Evolutionary conservation across 2,113 vertebrate genomes (phyloP).

Genomic region (Gulo gulo): DNA sequence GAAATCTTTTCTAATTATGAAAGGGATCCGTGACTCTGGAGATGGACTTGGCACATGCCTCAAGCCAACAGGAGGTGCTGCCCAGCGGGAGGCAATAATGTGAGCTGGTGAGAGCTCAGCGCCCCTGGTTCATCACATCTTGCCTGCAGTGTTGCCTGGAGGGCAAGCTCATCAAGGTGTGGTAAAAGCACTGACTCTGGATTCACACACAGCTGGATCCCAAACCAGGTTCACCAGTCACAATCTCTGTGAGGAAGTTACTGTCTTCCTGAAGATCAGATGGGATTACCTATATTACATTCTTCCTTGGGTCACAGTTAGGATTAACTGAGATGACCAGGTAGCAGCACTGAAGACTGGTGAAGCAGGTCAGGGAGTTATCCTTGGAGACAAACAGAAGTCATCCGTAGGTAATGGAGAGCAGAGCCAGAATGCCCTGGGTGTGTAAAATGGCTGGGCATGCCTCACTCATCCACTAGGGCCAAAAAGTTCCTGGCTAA

Average conservation of each 20-base stretch:
- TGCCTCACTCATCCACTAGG: not conserved
- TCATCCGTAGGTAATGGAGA: not conserved
- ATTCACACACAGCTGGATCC: not conserved
- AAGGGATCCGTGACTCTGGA: conserved; percentile 38
- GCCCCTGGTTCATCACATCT: rapidly evolving
- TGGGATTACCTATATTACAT: not conserved
- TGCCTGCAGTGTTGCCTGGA: not conserved
- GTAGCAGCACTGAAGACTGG: not conserved
- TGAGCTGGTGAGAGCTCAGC: not conserved
- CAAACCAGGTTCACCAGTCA: not conserved
- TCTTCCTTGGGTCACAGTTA: not conserved
- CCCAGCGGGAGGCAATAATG: not conserved
- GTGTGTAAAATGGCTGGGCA: not conserved
- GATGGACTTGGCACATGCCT: not conserved
- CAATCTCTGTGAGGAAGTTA: not conserved
- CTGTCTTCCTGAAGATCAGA: not conserved
- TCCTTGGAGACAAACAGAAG: not conserved
- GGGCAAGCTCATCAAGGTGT: not conserved
- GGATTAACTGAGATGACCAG: not conserved
- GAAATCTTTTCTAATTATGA: conserved; percentile 21
- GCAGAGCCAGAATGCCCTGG: not conserved
- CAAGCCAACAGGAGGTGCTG: not conserved
- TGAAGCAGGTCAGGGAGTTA: not conserved
- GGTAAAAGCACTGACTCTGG: not conserved
- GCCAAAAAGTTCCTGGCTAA: conserved; percentile 12